Evolutionary conservation across 2,888 invertebrate genomes (phyloP).

Genomic region (Pegoplata infirma): DNA sequence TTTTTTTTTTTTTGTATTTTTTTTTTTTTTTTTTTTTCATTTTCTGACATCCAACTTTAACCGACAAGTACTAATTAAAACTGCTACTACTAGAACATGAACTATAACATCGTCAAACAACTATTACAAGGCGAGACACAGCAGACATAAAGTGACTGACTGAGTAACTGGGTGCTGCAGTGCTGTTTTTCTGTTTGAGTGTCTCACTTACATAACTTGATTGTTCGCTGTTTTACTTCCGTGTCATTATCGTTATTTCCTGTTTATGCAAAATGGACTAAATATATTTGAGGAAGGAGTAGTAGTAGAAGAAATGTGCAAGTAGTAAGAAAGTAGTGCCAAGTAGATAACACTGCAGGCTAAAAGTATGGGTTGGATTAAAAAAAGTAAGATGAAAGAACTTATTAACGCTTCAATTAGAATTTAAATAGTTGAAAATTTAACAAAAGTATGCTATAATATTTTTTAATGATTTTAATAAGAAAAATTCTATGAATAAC

Average conservation of each 20-base stretch:
- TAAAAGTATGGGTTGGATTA: too few species aligned
- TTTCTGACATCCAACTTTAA: not conserved
- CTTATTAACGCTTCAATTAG: too few species aligned
- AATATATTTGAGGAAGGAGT: too few species aligned
- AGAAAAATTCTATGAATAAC: too few species aligned
- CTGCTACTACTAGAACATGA: constrained; percentile 15
- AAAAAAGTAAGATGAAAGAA: too few species aligned
- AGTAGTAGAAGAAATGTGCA: not conserved
- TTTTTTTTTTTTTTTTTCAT: not conserved
- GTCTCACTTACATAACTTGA: not conserved
- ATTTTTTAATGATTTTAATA: too few species aligned
- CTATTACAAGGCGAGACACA: not conserved
- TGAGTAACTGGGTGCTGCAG: not conserved
- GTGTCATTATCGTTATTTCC: constrained; percentile 60
- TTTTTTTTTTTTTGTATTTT: not conserved
- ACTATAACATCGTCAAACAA: not conserved
- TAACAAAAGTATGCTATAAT: too few species aligned
- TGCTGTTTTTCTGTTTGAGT: not conserved
- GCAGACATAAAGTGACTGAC: not conserved
- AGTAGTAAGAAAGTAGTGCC: not conserved
- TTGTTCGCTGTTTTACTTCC: constrained; percentile 50
- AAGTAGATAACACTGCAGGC: not conserved
- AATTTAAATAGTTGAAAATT: too few species aligned
- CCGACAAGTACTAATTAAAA: constrained; percentile 31
- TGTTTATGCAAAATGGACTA: constrained; percentile 42